Evolutionary conservation across 1,140 invertebrate genomes (phyloP), one percentile per base, ranked within the genome.

Genomic region (Drosophila rhopaloa): DNA sequence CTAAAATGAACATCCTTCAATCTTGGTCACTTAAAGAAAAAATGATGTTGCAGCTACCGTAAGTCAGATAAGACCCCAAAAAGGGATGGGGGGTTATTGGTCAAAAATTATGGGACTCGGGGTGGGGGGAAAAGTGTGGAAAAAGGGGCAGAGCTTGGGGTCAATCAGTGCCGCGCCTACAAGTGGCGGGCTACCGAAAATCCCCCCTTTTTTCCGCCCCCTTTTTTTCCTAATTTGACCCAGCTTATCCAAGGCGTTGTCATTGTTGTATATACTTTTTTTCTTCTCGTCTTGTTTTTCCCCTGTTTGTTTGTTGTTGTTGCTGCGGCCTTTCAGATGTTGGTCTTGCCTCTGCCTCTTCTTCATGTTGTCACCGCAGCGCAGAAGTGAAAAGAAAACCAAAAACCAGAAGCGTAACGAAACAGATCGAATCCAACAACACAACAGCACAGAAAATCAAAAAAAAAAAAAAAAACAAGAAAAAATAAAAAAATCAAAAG

Each of bases 351-450:
- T 48, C 59, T 19, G 41, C 61, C 46, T 35, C 63, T 35, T 68
- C 65, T 79, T 84, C 81, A 79, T 83, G 81, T 84, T 83, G 82
- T 79, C 76, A 80, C 79, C 78, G 79, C 75, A 79, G 57, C 57
- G 44, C 67, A 71, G 50, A 58, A 79, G 68, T 61, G 61, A 84
- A 84, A 84, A 84, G 72, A 84, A 75, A 53, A 73, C 85, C 75
- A 90, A 91, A 91, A 91, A 91, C 84, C 90, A 91, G 90, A 91
- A 91, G 90, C 90, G 90, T 91, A 91, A 84, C 90, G 76, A 91
- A 91, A 68, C 63, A 73, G 67, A 81, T 55, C 59, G 50, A 66
- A 67, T 46, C 37, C 61, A 53, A 68, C 70, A 78, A 63, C 13
- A 32, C 29, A 32, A 8, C 29, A 32, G 29, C 29, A 32, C 29